Conservation (phyloP, 2,113 vertebrate species). For the Phylloscopus whistleri region DNA sequence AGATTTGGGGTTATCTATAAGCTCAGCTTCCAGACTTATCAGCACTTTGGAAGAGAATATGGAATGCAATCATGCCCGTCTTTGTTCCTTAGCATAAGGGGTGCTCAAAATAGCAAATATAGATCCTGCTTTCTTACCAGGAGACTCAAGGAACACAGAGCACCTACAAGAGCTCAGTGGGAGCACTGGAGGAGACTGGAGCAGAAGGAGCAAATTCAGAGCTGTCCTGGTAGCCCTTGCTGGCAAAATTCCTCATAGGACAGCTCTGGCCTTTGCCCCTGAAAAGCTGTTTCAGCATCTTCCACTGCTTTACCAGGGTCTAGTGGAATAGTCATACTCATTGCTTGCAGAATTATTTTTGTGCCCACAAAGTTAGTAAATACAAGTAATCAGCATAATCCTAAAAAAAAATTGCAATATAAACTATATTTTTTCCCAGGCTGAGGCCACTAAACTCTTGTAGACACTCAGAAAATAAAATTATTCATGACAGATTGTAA, state of each 20-base stretch:
- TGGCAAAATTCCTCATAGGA: neutral
- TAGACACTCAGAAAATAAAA: neutral
- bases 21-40: neutral
- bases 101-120: neutral
- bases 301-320: neutral
- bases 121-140: accelerated
- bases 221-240: neutral
- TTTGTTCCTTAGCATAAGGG: neutral
- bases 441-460: neutral
- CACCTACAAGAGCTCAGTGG: accelerated
- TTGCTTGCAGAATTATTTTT: neutral
- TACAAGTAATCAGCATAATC: neutral
- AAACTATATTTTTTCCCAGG: neutral
- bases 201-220: neutral
- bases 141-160: neutral
- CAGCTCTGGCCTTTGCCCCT: neutral
- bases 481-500: neutral
- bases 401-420: neutral
- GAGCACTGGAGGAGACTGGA: neutral
- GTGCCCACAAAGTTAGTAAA: neutral
- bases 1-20: neutral
- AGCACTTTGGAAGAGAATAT: neutral
- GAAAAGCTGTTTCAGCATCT: neutral
- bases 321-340: neutral
- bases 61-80: neutral